These are phyloP conservation scores for Pterocles orientalis DNA, from an alignment of 2,113 vertebrate species.

Conservation along the genomic window DNA sequence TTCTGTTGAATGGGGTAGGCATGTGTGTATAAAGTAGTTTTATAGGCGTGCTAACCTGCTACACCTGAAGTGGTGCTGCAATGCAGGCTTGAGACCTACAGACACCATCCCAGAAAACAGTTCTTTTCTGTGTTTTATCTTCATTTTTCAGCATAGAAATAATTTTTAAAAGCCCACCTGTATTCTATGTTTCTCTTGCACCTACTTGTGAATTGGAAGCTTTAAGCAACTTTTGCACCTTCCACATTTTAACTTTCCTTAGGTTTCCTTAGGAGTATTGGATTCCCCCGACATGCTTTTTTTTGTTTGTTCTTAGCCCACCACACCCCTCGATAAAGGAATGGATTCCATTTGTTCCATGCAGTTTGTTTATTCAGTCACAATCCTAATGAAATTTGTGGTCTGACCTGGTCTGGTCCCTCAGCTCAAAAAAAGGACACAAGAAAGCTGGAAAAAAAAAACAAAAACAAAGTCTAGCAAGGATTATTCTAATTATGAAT, in stretches of 20 bases:
- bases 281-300: rapidly evolving
- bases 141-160: not conserved
- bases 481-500: not conserved
- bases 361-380: not conserved
- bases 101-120: not conserved
- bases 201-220: not conserved
- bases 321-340: not conserved
- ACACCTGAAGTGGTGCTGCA: not conserved
- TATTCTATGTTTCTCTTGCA: not conserved
- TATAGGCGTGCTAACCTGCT: not conserved
- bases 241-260: not conserved
- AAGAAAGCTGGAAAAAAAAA: not conserved
- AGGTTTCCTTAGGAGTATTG: not conserved
- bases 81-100: not conserved
- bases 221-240: not conserved
- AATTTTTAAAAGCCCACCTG: rapidly evolving
- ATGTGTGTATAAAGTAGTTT: not conserved
- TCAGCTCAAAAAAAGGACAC: not conserved
- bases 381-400: not conserved
- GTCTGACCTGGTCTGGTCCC: not conserved
- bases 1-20: not conserved
- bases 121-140: not conserved
- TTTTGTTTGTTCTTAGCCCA: not conserved
- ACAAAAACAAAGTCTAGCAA: not conserved
- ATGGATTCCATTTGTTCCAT: not conserved